Evolutionary conservation across 2,888 invertebrate genomes (phyloP), one percentile per base, ranked within the genome.

Genomic region (Tuberolachnus salignus): DNA sequence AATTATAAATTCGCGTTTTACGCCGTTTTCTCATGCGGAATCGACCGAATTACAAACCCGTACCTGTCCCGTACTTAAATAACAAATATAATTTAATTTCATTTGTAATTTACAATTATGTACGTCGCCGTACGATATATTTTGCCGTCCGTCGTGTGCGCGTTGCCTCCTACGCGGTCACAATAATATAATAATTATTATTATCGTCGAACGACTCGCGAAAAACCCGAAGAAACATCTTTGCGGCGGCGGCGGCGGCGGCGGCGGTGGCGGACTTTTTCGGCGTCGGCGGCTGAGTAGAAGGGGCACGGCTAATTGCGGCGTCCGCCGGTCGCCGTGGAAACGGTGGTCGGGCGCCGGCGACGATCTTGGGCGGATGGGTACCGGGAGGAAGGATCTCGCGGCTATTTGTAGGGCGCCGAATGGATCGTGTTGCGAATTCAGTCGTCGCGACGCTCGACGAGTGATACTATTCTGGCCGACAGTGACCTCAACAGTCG

Each of bases 391-490:
- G 78, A 78, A 69, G 69, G 78, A 78, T 78, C 78, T 67, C 57
- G 78, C 66, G 67, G 67, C 78, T 78, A 78, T 78, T 78, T 78
- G 78, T 78, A 78, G 78, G 67, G 67, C 78, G 69, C 78, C 67
- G 69, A 59, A 69, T 23, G 78, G 59, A 42, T 69, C 19, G 78
- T 42, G 69, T 78, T 69, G 78, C 78, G 78, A 78, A 78, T 78
- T 78, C 78, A 78, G 69, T 69, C 44, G 78, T 69, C 3, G 69
- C 66, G 75, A 49, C 49, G 57, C 75, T n/a, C 26, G 59, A 59
- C 78, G 49, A 69, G 59, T n/a, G 69, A 69, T 78, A 78, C 26
- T 59, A 59, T 78, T 67, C 75, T 21, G 34, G 59, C 67, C 78
- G 78, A 78, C 78, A 13, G 69, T 78, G 69, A 78, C 78, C 78